These are phyloP conservation scores for Agrilus biguttatus DNA, from an alignment of 2,888 invertebrate genomes.

Conservation along the genomic window DNA sequence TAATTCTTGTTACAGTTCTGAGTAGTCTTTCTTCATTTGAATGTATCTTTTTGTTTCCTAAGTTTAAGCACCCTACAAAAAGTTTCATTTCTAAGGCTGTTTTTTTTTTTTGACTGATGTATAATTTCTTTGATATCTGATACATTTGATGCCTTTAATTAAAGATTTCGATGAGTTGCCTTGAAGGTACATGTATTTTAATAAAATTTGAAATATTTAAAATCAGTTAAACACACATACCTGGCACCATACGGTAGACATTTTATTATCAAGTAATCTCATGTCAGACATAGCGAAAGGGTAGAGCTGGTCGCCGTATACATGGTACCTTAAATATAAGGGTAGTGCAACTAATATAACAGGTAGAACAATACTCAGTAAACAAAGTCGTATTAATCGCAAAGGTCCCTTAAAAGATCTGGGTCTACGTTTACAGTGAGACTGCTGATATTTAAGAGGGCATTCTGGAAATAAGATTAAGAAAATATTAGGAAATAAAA, in stretches of 20 bases:
- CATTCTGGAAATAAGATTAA: conserved; percentile 12
- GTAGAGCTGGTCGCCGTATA: conserved; percentile 55
- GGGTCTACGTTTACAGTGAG: conserved; percentile 6
- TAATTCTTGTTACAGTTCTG: too few species aligned
- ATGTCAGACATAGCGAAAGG: conserved; percentile 64
- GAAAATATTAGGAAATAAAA: too few species aligned
- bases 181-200: too few species aligned
- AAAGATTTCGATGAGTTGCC: too few species aligned
- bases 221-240: conserved; percentile 26
- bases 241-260: conserved; percentile 71
- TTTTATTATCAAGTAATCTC: conserved; percentile 55
- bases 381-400: conserved; percentile 44
- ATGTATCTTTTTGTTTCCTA: too few species aligned
- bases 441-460: conserved; percentile 6
- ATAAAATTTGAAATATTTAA: too few species aligned
- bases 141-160: too few species aligned
- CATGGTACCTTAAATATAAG: conserved; percentile 54
- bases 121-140: too few species aligned
- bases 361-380: conserved; percentile 51
- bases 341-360: conserved; percentile 51
- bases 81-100: too few species aligned
- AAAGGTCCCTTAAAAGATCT: conserved; percentile 35
- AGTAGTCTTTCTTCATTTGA: too few species aligned
- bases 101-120: too few species aligned
- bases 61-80: too few species aligned